These are phyloP conservation scores for Catamblyrhynchus diadema DNA, from an alignment of 2,797 vertebrate species.

Conservation along the genomic window DNA sequence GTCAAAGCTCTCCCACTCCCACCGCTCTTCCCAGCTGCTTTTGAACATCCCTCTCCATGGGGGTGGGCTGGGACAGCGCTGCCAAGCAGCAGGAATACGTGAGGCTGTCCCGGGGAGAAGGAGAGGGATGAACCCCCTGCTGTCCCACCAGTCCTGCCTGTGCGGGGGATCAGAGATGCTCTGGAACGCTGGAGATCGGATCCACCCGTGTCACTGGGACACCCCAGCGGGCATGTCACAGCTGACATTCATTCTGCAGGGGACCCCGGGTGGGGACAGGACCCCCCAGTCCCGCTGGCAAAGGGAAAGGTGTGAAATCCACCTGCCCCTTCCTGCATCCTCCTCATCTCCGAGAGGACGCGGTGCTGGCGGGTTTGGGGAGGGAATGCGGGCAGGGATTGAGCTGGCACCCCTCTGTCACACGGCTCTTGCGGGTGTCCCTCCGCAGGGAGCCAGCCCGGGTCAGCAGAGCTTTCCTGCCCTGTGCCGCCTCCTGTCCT, in stretches of 20 bases:
- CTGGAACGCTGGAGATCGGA: rapidly evolving
- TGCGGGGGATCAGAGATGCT: not conserved
- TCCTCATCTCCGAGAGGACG: rapidly evolving
- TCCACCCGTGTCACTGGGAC: not conserved
- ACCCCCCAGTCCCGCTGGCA: rapidly evolving
- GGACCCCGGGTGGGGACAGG: not conserved
- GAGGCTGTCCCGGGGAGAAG: not conserved
- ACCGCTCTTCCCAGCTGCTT: not conserved
- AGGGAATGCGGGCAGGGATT: not conserved
- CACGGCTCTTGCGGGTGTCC: rapidly evolving
- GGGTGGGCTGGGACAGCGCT: not conserved
- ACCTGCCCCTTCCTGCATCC: not conserved
- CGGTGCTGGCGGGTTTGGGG: rapidly evolving
- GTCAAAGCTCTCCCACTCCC: not conserved
- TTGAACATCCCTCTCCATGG: not conserved
- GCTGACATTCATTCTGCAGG: not conserved
- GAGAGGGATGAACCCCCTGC: not conserved
- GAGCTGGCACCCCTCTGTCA: not conserved
- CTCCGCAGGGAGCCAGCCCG: not conserved
- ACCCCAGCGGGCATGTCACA: not conserved
- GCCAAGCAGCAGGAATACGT: not conserved
- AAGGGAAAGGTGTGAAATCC: not conserved
- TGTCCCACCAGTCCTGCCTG: rapidly evolving
- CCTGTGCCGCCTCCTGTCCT: not conserved
- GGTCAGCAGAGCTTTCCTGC: not conserved